Evolutionary conservation across 2,113 vertebrate species (phyloP).

Genomic region (Channa maculata): DNA sequence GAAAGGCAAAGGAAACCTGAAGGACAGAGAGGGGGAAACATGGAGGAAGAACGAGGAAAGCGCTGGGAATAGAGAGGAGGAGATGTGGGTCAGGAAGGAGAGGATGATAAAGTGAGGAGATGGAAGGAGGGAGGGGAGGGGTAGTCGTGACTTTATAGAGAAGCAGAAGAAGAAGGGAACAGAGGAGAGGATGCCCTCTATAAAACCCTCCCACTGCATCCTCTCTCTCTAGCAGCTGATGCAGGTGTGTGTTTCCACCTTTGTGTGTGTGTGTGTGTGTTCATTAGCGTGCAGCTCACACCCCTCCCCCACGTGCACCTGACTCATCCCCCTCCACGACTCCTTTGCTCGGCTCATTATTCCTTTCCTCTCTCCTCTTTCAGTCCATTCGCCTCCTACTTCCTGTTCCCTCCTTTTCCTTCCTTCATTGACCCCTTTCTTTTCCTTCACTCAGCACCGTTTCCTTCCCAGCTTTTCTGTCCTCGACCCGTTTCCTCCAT

Average conservation of each 20-base stretch:
- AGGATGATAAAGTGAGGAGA: constrained; percentile 5
- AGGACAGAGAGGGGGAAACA: background rate
- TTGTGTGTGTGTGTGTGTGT: constrained; percentile 18
- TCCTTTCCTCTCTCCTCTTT: constrained; percentile 24
- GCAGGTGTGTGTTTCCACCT: constrained; percentile 61
- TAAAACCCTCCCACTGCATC: constrained; percentile 54
- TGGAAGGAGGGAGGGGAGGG: background rate
- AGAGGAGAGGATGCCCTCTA: constrained; percentile 56
- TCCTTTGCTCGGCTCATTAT: constrained; percentile 28
- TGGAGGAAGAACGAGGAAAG: background rate
- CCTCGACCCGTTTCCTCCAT: too few species aligned
- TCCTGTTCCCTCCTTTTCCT: background rate
- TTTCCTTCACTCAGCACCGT: background rate
- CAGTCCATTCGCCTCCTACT: background rate
- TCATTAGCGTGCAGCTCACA: constrained; percentile 71
- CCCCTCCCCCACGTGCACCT: constrained; percentile 61
- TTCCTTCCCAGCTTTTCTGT: background rate
- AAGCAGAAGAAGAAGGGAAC: constrained; percentile 12
- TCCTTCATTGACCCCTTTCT: background rate
- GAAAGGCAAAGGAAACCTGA: background rate
- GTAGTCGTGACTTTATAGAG: constrained; percentile 49
- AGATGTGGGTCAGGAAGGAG: constrained; percentile 39
- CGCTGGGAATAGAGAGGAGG: background rate
- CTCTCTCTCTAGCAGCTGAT: constrained; percentile 41
- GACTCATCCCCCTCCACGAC: constrained; percentile 63